phyloP scores from a whole-genome alignment of 2,888 invertebrate species.

The Eretmocerus hayati region DNA sequence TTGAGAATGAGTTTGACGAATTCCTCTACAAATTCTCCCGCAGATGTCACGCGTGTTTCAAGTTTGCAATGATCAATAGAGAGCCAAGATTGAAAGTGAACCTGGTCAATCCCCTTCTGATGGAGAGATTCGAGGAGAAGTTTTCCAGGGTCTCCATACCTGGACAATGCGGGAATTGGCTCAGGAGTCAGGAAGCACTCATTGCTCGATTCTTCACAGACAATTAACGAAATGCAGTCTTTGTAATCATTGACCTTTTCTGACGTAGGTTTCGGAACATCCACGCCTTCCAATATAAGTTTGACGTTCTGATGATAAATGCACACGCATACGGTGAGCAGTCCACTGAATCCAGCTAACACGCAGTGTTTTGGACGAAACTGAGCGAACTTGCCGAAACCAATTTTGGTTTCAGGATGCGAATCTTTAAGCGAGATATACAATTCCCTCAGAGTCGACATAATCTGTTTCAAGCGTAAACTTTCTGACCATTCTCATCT shows the following conservation, averaged over 20 bases:
- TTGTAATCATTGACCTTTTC: not conserved
- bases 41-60: not conserved
- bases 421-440: not conserved
- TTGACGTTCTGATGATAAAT: constrained; percentile 3
- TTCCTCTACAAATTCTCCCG: not conserved
- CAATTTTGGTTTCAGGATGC: not conserved
- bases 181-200: too few species aligned
- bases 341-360: constrained; percentile 3
- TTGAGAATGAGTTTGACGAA: not conserved
- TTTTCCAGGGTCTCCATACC: too few species aligned
- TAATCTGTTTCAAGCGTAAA: not conserved
- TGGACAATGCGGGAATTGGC: too few species aligned
- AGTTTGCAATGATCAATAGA: too few species aligned
- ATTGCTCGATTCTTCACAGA: too few species aligned
- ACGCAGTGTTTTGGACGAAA: not conserved
- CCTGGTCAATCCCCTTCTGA: too few species aligned
- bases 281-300: not conserved
- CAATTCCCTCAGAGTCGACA: not conserved
- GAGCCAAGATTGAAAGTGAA: too few species aligned
- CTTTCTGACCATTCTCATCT: not conserved
- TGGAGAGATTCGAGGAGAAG: too few species aligned
- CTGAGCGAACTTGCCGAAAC: constrained; percentile 4
- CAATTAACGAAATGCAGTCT: not conserved
- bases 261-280: not conserved
- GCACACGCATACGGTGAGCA: constrained; percentile 6